Base-by-base conservation (phyloP, 2,113 vertebrate genomes). In the Grantiella picta region DNA sequence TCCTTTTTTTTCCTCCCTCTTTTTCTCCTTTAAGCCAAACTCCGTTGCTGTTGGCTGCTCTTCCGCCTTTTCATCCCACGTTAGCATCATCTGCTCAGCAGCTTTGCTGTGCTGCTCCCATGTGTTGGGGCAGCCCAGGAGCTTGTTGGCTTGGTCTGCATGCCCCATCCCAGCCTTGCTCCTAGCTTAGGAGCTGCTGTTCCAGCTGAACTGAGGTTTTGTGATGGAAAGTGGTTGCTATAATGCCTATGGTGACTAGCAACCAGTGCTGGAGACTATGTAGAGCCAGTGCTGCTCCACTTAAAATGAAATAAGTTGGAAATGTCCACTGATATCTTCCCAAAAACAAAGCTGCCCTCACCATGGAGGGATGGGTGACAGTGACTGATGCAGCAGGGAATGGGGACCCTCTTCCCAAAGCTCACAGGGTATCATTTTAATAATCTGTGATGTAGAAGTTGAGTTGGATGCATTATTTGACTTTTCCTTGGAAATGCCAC, bases 201-300 rank as follows among this genome's bases (percentile, higher is more conserved):
- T 91, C 31, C 52, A 40, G 69, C 31, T 80, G n/a, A 18, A 17
- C 12, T 35, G 72, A 84, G 40, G n/a, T 40, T 76, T 68, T 76
- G 89, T 82, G 82, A 23, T 85, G 86, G 77, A 90, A 91, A 91
- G 66, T 65, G 7, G 68, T 92, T 83, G 86, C 64, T 70, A 16
- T 24, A 71, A 90, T 83, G 64, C 88, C 22, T 8, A 1, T 44
- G 71, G 71, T 63, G 79, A 50, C 8, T 36, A 87, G 78, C 70
- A 94, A 72, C 65, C 36, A 2, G 22, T 40, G 16, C 54, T 68
- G 78, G 82, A 68, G 49, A 6, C 70, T 79, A n/a, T 0, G 4
- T 3, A 28, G 70, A 75, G 56, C 14, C 29, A 8, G 42, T 9
- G 42, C 50, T 89, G 60, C 69, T 73, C 44, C 27, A 19, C 22